Base-by-base conservation (phyloP, 2,888 invertebrate genomes). In the Cordilura impudica region DNA sequence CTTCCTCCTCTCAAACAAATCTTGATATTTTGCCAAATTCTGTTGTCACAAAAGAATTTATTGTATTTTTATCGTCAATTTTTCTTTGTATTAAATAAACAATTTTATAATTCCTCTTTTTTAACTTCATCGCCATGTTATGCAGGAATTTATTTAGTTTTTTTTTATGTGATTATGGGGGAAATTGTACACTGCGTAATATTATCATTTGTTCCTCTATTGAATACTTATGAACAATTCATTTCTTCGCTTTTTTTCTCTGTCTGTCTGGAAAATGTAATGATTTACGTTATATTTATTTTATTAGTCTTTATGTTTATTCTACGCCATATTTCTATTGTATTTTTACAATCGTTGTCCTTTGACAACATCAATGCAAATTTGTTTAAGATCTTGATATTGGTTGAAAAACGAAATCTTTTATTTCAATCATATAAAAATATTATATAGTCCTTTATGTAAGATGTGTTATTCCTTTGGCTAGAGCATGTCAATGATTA, bases 301-400 rank as follows among this genome's bases (percentile, higher is more conserved):
- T n/a, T n/a, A n/a, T n/a, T n/a, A n/a, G n/a, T 66, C 35, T 56
- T 74, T 71, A n/a, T 69, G 58, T 69, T 78, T 69, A 45, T 58
- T 63, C 26, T 49, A 18, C 45, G 10, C 3, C 2, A 23, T 35
- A 26, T 63, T 73, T 53, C 43, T 35, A 67, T 77, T 77, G 26
- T 71, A 66, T 66, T 53, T 71, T 26, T 61, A 60, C 72, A 73
- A 70, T 70, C 65, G 65, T 67, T 45, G 47, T 53, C 66, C 31
- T 51, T 56, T 14, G 53, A 23, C 26, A 51, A 31, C 39, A 53
- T 67, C 39, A 29, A 74, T 53, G 65, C 35, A 78, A 78, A 78
- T 70, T 47, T 65, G 23, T 61, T 56, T 49, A 31, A 65, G 49
- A 63, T 29, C 49, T 58, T 45, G 43, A 58, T 58, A n/a, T n/a